A percentile compares a stretch with the other conserved stretches of the same genome.
Conservation (phyloP, 2,113 vertebrate genomes). For the Percina caprodes region DNA sequence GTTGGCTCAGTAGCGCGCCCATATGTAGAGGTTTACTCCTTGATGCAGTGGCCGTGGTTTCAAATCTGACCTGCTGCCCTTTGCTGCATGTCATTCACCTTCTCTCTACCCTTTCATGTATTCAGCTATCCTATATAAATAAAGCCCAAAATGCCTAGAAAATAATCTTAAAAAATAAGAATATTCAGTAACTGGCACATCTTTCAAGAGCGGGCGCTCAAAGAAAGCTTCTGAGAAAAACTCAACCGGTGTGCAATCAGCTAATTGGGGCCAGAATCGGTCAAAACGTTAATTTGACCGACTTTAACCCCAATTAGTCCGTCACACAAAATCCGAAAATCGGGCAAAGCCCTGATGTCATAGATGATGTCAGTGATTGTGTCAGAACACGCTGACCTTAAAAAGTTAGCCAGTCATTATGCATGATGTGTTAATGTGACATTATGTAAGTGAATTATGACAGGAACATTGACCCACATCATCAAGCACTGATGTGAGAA, state of each 20-base stretch:
- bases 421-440: slow-evolving; percentile 3
- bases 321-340: background rate
- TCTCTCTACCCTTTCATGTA: too few species aligned
- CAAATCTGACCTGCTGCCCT: too few species aligned
- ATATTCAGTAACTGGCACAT: too few species aligned
- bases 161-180: too few species aligned
- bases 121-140: too few species aligned
- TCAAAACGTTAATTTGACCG: slow-evolving; percentile 28
- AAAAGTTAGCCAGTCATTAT: background rate
- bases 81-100: too few species aligned
- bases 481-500: too few species aligned
- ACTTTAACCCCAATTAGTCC: slow-evolving; percentile 46
- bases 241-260: too few species aligned
- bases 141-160: too few species aligned
- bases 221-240: slow-evolving; percentile 1
- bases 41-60: too few species aligned
- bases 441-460: slow-evolving; percentile 19
- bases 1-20: too few species aligned
- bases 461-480: background rate
- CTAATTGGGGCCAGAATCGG: slow-evolving; percentile 45
- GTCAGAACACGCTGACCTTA: slow-evolving; percentile 29
- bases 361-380: slow-evolving; percentile 34
- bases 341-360: slow-evolving; percentile 26
- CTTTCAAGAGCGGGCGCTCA: background rate
- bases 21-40: too few species aligned